These are phyloP conservation scores for Nomada hirtipes DNA, from an alignment of 2,888 invertebrate species.

Conservation along the genomic window DNA sequence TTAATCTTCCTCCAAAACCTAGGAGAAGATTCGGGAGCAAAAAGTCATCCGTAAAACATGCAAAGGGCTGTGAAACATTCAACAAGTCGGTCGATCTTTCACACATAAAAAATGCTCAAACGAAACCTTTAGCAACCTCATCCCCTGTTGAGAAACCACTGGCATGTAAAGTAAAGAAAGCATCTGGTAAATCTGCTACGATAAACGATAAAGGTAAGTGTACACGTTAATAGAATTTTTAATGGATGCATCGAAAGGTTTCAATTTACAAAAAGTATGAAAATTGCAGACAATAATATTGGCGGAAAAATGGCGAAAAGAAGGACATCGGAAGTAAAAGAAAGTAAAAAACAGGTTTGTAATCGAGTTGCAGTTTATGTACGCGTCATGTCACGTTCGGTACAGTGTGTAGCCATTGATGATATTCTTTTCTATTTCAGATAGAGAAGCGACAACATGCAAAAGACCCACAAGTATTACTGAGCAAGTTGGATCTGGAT, in stretches of 20 bases:
- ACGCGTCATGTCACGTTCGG: not conserved
- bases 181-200: slow-evolving; percentile 3
- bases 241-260: not conserved
- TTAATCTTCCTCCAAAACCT: slow-evolving; percentile 71
- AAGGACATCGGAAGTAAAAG: slow-evolving; percentile 68
- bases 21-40: slow-evolving; percentile 63
- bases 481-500: slow-evolving; percentile 75
- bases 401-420: not conserved
- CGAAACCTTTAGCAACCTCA: slow-evolving; percentile 76
- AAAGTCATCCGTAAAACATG: slow-evolving; percentile 54
- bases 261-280: not conserved
- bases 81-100: slow-evolving; percentile 38
- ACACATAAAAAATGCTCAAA: slow-evolving; percentile 41
- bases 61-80: slow-evolving; percentile 28
- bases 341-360: slow-evolving; percentile 69
- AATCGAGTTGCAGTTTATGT: not conserved
- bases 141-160: slow-evolving; percentile 70
- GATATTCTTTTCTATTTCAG: slow-evolving; percentile 54
- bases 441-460: slow-evolving; percentile 69
- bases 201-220: slow-evolving; percentile 51
- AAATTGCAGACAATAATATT: slow-evolving; percentile 57
- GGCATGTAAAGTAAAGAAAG: slow-evolving; percentile 54
- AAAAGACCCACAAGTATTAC: slow-evolving; percentile 72
- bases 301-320: slow-evolving; percentile 68
- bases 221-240: not conserved